Evolutionary conservation across 2,113 vertebrate species (phyloP), one percentile per base, ranked within the genome.

Genomic region (Neolamprologus tretocephalus): DNA sequence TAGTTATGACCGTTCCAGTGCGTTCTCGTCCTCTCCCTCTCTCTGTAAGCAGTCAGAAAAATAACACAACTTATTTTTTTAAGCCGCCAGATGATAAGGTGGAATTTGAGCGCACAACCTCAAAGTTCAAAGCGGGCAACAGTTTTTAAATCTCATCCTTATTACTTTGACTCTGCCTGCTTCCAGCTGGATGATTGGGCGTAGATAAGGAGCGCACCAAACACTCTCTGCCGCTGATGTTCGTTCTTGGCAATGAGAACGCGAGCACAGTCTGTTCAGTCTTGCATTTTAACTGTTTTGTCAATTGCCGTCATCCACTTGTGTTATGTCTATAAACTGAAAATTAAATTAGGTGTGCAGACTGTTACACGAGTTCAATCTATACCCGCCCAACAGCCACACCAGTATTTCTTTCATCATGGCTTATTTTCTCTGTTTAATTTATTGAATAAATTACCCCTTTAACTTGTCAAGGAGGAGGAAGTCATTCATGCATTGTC

Each of bases 321-420:
- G 75, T 80, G 89, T 91, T 89, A 88, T 89, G 92, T 94, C 91
- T 90, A 92, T 94, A 93, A 94, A 93, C 71, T 58, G 86, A 83
- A 93, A 93, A 94, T 95, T 91, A 88, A 93, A 95, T 94, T 93
- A 92, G 89, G 83, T 89, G 93, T 92, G 87, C 92, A 90, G 89
- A 93, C 81, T 89, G 94, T 92, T 89, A 86, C 85, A 90, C 61
- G 51, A 87, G 90, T 93, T 88, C 87, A 89, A 90, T 92, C 89
- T 84, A 85, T 93, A 90, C 66, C 81, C 61, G 4, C 81, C 86
- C 86, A 85, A 61, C 85, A 61, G 87, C 79, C 54, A 81, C 87
- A 42, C 83, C 78, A 40, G 89, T 86, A 82, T 89, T 92, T 91
- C 88, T 92, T 90, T 89, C 87, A 89, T 92, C 91, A 75, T 81